Percentiles rank a stretch among this genome's conserved stretches.
Conservation (phyloP, 2,113 vertebrate genomes). For the Hylia prasina region DNA sequence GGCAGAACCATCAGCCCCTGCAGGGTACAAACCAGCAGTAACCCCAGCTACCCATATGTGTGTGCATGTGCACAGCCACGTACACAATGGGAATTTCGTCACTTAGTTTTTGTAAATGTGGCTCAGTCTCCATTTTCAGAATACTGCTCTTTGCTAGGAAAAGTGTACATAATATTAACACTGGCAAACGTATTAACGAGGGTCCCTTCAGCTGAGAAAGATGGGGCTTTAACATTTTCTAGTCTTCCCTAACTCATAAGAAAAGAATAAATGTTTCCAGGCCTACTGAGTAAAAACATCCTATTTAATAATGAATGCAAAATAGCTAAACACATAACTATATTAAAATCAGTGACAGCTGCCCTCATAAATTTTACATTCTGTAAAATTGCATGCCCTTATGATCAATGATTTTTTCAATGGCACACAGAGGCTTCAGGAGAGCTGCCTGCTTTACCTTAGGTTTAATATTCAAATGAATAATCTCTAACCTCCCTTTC, state of each 20-base stretch:
- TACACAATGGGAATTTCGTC: background rate
- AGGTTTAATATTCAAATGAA: background rate
- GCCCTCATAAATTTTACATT: background rate
- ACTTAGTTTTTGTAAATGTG: background rate
- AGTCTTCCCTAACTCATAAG: background rate
- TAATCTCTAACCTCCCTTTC: background rate
- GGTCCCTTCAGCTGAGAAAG: background rate
- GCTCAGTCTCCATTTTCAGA: background rate
- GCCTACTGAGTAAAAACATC: background rate
- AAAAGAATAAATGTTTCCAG: background rate
- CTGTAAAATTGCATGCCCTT: background rate
- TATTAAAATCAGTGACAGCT: background rate
- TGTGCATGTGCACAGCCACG: rapidly evolving
- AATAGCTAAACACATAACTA: background rate
- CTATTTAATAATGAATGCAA: background rate
- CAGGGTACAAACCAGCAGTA: background rate
- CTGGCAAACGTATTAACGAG: background rate
- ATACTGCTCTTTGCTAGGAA: background rate
- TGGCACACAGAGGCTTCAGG: background rate
- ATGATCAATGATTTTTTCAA: background rate
- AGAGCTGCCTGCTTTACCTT: background rate
- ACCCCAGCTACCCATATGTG: background rate
- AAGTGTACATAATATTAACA: rapidly evolving
- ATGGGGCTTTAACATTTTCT: background rate
- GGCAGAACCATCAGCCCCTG: background rate